Evolutionary conservation across 2,888 invertebrate species (phyloP).

Genomic region (Pseudeuparius sepicola): DNA sequence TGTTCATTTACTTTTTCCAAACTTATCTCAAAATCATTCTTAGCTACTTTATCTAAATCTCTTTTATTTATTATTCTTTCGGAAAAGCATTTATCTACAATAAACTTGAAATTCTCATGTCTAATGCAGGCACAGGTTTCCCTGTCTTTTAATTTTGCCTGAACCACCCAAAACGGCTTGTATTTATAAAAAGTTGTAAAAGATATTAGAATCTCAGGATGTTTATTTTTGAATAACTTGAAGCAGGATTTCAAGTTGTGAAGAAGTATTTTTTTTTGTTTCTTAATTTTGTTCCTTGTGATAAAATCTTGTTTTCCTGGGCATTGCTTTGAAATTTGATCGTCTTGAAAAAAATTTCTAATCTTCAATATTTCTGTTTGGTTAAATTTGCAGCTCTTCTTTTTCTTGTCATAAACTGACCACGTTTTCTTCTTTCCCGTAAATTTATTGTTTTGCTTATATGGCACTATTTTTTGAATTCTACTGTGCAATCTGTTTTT

Average conservation of each 20-base stretch:
- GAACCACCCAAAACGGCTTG: slow-evolving; percentile 13
- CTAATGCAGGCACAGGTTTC: slow-evolving; percentile 12
- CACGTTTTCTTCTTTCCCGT: too few species aligned
- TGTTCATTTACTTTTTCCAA: slow-evolving; percentile 7
- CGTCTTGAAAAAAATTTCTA: slow-evolving; percentile 4
- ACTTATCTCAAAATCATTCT: too few species aligned
- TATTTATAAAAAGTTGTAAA: slow-evolving; percentile 11
- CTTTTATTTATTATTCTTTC: too few species aligned
- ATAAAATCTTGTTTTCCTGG: slow-evolving; percentile 11
- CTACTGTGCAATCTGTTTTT: too few species aligned
- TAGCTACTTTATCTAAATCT: too few species aligned
- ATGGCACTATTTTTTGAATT: too few species aligned
- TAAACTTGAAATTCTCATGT: slow-evolving; percentile 13
- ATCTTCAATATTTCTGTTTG: too few species aligned
- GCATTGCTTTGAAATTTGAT: slow-evolving; percentile 8
- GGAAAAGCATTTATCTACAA: too few species aligned
- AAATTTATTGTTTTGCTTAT: too few species aligned
- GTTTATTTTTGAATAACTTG: slow-evolving; percentile 10
- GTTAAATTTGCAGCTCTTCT: too few species aligned
- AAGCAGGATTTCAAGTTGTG: slow-evolving; percentile 4
- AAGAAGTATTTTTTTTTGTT: slow-evolving; percentile 13
- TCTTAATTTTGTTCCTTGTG: slow-evolving; percentile 7
- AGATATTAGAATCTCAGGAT: slow-evolving; percentile 6
- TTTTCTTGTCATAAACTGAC: too few species aligned
- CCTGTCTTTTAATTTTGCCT: slow-evolving; percentile 10